Conservation (phyloP, 1,140 invertebrate genomes). For the Conus ventricosus region DNA sequence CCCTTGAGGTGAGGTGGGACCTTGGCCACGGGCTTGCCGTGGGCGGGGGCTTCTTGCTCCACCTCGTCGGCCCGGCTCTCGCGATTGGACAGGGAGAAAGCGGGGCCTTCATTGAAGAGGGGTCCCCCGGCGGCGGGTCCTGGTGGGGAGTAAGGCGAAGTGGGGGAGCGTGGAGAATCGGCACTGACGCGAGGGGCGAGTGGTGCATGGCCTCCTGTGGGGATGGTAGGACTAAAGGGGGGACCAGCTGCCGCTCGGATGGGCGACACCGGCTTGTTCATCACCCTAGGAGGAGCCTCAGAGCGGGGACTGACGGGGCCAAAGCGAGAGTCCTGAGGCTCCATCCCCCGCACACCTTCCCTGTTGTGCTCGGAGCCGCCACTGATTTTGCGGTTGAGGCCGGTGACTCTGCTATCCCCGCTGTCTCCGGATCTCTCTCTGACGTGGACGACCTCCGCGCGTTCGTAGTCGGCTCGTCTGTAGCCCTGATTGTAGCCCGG, state of each 20-base stretch:
- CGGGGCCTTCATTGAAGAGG: conserved; percentile 43
- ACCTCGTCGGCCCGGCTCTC: conserved; percentile 44
- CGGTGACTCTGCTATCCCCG: background rate
- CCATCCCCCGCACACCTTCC: background rate
- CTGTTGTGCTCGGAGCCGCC: conserved; percentile 6
- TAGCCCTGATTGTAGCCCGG: background rate
- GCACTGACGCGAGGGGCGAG: background rate
- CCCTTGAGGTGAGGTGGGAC: conserved; percentile 61
- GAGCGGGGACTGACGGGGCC: conserved; percentile 17
- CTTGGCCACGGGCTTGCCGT: conserved; percentile 60
- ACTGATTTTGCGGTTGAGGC: conserved; percentile 12
- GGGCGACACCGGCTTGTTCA: conserved; percentile 27
- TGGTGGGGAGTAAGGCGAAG: background rate
- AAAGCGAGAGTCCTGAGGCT: background rate
- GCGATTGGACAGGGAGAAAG: conserved; percentile 58
- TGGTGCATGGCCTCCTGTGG: background rate
- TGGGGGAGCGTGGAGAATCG: conserved; percentile 9
- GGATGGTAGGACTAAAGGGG: background rate
- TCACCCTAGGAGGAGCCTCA: conserved; percentile 16
- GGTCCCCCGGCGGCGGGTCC: background rate
- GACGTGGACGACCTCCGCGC: background rate
- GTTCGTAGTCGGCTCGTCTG: background rate
- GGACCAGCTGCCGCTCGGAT: background rate
- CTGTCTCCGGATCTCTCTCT: conserved; percentile 41
- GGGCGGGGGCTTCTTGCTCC: conserved; percentile 23